These are phyloP conservation scores for Rhadina sibilatrix DNA, from an alignment of 2,113 vertebrate genomes.

Conservation along the genomic window DNA sequence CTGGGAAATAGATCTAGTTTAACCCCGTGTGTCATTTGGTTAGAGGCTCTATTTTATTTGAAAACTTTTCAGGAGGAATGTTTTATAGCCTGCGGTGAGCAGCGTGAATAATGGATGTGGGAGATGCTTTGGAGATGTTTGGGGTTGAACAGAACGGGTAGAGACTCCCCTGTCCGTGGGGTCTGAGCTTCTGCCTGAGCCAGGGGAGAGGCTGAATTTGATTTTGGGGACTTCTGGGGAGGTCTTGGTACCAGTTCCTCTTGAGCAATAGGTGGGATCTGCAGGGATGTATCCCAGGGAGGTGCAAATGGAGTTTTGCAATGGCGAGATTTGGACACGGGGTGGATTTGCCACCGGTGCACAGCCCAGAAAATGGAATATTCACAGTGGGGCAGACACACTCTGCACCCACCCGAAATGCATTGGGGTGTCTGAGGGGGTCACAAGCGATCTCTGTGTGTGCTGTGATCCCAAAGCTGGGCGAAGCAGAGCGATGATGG, in stretches of 20 bases:
- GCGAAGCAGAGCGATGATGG: not conserved
- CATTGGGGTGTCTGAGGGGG: accelerated
- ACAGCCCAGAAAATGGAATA: accelerated
- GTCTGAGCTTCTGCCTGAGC: not conserved
- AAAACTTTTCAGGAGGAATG: not conserved
- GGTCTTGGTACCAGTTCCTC: no score
- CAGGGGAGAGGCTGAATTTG: not conserved
- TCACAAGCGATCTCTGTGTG: accelerated
- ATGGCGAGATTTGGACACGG: accelerated
- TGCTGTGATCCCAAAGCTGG: not conserved
- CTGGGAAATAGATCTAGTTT: slow-evolving; percentile 14
- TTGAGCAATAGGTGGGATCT: not conserved
- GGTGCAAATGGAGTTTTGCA: not conserved
- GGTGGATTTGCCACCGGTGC: accelerated
- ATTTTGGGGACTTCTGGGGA: not conserved
- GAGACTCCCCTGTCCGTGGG: accelerated
- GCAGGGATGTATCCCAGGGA: not conserved
- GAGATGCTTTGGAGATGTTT: not conserved
- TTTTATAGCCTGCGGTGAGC: not conserved
- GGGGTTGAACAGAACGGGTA: accelerated
- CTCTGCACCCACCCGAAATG: accelerated
- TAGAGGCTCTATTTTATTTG: not conserved
- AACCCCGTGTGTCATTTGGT: not conserved
- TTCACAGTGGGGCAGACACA: not conserved
- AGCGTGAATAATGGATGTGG: not conserved